Evolutionary conservation across 2,113 vertebrate species (phyloP).

Genomic region (Pampusana beccarii): DNA sequence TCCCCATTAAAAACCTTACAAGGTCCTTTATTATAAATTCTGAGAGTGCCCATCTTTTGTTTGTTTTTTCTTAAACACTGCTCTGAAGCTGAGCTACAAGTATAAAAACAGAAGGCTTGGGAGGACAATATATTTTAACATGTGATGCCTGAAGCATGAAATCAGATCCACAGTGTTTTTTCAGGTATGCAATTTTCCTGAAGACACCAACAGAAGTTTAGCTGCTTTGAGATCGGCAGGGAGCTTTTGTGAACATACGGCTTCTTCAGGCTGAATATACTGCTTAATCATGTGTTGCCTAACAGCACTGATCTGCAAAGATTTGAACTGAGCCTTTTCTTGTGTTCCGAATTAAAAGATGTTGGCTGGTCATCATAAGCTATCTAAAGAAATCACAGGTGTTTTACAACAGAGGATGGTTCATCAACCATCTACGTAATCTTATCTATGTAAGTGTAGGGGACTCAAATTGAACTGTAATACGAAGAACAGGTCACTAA

Average conservation of each 20-base stretch:
- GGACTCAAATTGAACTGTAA: background rate
- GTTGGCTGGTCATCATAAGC: background rate
- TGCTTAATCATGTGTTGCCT: background rate
- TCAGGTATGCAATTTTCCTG: background rate
- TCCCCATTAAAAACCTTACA: background rate
- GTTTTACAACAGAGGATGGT: background rate
- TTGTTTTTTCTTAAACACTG: background rate
- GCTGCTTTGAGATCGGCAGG: slow-evolving; percentile 14
- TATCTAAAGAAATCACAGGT: background rate
- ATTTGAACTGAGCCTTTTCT: background rate
- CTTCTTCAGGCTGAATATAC: slow-evolving; percentile 27
- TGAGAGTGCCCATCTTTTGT: background rate
- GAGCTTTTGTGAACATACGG: background rate
- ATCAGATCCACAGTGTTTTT: background rate
- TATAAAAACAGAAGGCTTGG: background rate
- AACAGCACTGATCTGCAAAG: background rate
- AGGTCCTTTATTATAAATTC: background rate
- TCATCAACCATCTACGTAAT: background rate
- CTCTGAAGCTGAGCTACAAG: background rate
- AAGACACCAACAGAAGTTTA: background rate
- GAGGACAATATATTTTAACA: background rate
- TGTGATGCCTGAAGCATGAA: background rate
- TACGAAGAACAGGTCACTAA: background rate
- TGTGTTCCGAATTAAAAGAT: background rate
- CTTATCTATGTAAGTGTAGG: background rate